These are phyloP conservation scores for Aphidius colemani DNA, from an alignment of 2,888 invertebrate genomes.

Conservation along the genomic window DNA sequence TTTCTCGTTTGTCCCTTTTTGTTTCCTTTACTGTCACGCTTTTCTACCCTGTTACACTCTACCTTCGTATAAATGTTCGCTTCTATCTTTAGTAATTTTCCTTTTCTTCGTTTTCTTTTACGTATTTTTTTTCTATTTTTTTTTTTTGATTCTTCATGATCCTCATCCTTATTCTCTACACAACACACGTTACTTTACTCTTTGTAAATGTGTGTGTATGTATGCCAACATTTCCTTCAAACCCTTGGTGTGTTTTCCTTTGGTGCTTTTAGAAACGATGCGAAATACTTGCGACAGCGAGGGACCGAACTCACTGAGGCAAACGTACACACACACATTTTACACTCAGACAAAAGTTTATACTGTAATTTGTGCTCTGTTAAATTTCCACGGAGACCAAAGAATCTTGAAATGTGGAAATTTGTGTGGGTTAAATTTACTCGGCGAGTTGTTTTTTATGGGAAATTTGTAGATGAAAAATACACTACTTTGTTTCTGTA, in stretches of 20 bases:
- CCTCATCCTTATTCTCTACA: background rate
- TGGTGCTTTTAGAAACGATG: conserved; percentile 49
- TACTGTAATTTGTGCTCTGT: conserved; percentile 54
- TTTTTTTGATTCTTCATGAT: no score
- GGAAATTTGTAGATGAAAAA: background rate
- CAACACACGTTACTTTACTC: no score
- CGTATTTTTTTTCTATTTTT: no score
- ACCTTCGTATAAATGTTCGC: conserved; percentile 20
- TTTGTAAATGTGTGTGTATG: background rate
- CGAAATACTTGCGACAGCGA: conserved; percentile 36
- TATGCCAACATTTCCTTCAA: conserved; percentile 28
- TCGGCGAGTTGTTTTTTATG: background rate
- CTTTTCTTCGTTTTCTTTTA: conserved; percentile 23
- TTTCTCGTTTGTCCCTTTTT: conserved; percentile 36
- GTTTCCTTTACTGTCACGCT: conserved; percentile 41
- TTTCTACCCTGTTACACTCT: conserved; percentile 1
- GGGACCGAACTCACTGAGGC: conserved; percentile 37
- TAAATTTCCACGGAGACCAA: conserved; percentile 49
- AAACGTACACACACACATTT: no score
- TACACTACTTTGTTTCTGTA: conserved; percentile 5
- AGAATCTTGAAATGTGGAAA: conserved; percentile 4
- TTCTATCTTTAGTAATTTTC: conserved; percentile 29
- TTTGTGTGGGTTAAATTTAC: background rate
- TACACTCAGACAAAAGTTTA: conserved; percentile 41
- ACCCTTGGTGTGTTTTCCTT: conserved; percentile 48